Base-by-base conservation (phyloP, 2,113 vertebrate species). In the Rhea americana region DNA sequence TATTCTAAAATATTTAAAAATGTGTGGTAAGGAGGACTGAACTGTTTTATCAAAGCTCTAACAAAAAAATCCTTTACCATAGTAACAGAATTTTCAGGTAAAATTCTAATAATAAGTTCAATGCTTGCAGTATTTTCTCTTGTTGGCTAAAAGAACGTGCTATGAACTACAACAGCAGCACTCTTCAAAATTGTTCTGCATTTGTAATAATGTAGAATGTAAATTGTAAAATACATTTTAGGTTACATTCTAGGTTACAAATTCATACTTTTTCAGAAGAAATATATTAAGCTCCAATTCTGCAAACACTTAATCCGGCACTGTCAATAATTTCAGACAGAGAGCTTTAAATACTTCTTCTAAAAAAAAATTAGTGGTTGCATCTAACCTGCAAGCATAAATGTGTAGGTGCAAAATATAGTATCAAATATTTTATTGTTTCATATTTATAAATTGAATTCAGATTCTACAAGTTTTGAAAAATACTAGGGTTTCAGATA, bases 351-450 rank as follows among this genome's bases (percentile, higher is more conserved):
- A 88, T 53, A 35, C 13, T 74, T 86, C 16, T 74, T 86, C 68
- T 94, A 72, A 45, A 83, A 85, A 90, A 74, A 35, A 83, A 74
- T n/a, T 85, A 71, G 67, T 47, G 41, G 2, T 50, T 70, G 22
- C 37, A 30, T 78, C 76, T 93, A 56, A 90, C 72, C 41, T 78
- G 68, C 21, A 94, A 91, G 47, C n/a, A 22, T 70, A 77, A 91
- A 87, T 21, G n/a, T 35, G 32, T 75, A 9, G 25, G 41, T 68
- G 32, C 21, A 79, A 91, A 95, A 90, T 56, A 61, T 43, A 35
- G 47, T 56, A 88, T 51, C 59, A 91, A 93, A 59, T 77, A 80
- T 71, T 82, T 92, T 12, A 55, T 82, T 85, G 30, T 82, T 67
- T 67, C 1, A 0, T 47, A 41, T 71, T 25, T 93, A 56, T 30